These are phyloP conservation scores for Perognathus longimembris DNA, from an alignment of 2,113 vertebrate genomes.

Conservation along the genomic window DNA sequence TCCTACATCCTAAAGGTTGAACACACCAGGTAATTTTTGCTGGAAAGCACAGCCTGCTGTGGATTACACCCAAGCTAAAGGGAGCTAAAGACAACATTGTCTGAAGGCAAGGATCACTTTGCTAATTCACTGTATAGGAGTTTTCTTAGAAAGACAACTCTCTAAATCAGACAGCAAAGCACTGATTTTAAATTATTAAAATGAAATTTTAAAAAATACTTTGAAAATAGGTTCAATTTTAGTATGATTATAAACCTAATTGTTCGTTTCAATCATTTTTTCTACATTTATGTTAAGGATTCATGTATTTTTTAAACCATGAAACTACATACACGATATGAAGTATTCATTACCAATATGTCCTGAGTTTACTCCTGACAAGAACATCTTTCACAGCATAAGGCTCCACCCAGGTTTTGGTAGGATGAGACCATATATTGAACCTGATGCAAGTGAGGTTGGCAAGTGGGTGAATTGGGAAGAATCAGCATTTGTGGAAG, in stretches of 20 bases:
- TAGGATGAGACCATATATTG: background rate
- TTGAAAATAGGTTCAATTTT: conserved; percentile 15
- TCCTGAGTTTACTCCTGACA: background rate
- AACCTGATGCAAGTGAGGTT: background rate
- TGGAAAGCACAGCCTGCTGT: background rate
- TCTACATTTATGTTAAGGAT: conserved; percentile 1
- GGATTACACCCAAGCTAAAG: background rate
- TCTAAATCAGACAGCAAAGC: background rate
- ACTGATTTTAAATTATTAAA: background rate
- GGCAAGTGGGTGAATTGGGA: background rate
- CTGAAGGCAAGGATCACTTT: too few relatives aligned
- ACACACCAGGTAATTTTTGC: background rate
- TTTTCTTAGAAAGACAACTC: background rate
- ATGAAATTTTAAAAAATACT: background rate
- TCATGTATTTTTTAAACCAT: background rate
- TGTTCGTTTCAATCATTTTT: background rate
- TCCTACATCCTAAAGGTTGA: background rate
- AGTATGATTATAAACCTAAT: background rate
- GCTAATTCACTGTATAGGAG: background rate
- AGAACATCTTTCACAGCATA: background rate
- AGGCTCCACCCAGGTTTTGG: background rate
- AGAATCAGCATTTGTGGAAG: background rate
- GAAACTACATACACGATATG: background rate
- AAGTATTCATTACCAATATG: background rate
- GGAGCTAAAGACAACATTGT: background rate